Evolutionary conservation across 2,888 invertebrate genomes (phyloP).

Genomic region (Ommatoiulus sabulosus): DNA sequence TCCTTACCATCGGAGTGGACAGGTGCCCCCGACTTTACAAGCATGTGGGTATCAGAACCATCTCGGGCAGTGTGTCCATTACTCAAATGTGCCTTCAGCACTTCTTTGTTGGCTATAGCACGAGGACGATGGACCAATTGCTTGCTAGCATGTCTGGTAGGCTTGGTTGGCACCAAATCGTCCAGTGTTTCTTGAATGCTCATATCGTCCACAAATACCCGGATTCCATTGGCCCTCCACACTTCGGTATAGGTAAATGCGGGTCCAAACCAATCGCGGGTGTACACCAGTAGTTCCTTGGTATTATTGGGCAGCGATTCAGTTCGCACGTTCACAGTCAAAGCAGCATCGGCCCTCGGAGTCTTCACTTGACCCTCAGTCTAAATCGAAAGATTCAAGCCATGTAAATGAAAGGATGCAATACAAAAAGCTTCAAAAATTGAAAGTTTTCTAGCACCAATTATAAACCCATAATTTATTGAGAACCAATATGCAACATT

Average conservation of each 20-base stretch:
- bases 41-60: slow-evolving; percentile 44
- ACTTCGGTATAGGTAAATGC: slow-evolving; percentile 65
- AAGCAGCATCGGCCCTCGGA: slow-evolving; percentile 54
- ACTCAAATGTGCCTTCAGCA: background rate
- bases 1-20: background rate
- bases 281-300: slow-evolving; percentile 64
- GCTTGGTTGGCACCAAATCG: background rate
- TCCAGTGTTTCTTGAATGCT: background rate
- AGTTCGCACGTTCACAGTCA: slow-evolving; percentile 61
- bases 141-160: background rate
- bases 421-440: background rate
- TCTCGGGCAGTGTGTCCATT: slow-evolving; percentile 32
- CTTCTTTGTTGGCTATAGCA: slow-evolving; percentile 33
- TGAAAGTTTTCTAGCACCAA: background rate
- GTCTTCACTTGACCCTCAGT: slow-evolving; percentile 62
- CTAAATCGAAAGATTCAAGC: slow-evolving; percentile 54
- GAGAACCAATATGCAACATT: background rate
- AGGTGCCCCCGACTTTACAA: slow-evolving; percentile 53
- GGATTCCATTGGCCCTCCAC: slow-evolving; percentile 64
- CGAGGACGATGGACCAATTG: slow-evolving; percentile 31
- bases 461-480: background rate
- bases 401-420: background rate
- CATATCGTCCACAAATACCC: slow-evolving; percentile 63
- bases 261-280: slow-evolving; percentile 64
- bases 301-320: slow-evolving; percentile 64